Conservation (phyloP, 2,113 vertebrate genomes). For the Columba janthina region DNA sequence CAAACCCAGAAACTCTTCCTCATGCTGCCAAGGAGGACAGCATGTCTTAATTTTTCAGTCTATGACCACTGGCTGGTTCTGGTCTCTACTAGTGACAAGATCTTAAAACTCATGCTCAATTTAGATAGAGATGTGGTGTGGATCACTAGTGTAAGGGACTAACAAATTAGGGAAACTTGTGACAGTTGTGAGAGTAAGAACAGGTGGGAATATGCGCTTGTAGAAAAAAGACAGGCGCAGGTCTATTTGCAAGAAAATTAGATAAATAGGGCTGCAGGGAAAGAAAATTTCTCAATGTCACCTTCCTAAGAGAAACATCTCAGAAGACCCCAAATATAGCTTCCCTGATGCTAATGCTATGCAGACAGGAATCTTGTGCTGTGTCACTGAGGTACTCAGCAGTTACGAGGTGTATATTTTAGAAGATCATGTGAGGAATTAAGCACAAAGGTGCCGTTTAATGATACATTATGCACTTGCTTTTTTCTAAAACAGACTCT, state of each 20-base stretch:
- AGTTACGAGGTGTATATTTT: slow-evolving; percentile 9
- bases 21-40: not conserved
- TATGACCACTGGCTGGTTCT: not conserved
- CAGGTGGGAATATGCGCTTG: fast-evolving
- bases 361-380: not conserved
- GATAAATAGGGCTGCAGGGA: not conserved
- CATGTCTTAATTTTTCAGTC: not conserved
- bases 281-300: not conserved
- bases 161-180: not conserved
- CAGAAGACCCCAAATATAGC: not conserved
- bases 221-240: not conserved
- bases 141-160: not conserved
- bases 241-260: not conserved
- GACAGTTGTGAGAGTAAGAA: not conserved
- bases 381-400: not conserved
- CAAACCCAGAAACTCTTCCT: not conserved
- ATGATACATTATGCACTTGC: not conserved
- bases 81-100: not conserved
- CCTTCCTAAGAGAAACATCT: not conserved
- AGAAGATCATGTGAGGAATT: not conserved
- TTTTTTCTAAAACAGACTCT: not conserved
- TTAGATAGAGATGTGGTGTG: not conserved
- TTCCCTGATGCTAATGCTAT: not conserved
- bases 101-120: not conserved
- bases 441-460: not conserved